phyloP scores from a whole-genome alignment of 2,113 vertebrate species.

The Scytalopus superciliaris region DNA sequence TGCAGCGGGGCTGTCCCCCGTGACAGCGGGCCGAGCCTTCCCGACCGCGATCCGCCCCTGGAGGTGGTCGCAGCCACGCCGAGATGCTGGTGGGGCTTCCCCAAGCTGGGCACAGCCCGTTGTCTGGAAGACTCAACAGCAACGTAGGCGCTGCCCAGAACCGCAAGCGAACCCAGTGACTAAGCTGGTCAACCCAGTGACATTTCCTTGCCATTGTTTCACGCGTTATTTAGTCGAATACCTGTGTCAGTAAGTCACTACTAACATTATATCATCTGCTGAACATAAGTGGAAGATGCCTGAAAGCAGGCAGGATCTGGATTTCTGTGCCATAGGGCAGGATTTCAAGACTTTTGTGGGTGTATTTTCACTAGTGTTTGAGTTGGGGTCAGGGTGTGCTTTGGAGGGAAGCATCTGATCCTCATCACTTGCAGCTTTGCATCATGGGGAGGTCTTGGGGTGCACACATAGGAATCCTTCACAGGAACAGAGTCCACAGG shows the following conservation, averaged over 20 bases:
- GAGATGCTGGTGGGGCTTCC: background rate
- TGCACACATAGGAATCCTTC: background rate
- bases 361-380: background rate
- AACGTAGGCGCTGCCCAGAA: background rate
- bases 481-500: background rate
- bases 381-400: background rate
- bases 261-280: background rate
- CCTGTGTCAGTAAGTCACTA: background rate
- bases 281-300: background rate
- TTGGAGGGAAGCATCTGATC: background rate
- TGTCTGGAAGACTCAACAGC: background rate
- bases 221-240: background rate
- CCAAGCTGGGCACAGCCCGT: background rate
- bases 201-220: background rate
- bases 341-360: background rate
- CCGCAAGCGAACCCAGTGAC: background rate
- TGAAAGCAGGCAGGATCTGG: background rate
- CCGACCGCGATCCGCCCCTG: background rate
- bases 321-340: background rate
- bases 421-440: background rate
- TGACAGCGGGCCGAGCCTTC: background rate
- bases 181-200: background rate
- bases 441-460: background rate
- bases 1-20: background rate
- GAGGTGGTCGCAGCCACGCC: background rate